These are phyloP conservation scores for Calameuta filiformis DNA, from an alignment of 2,888 invertebrate genomes.

Conservation along the genomic window DNA sequence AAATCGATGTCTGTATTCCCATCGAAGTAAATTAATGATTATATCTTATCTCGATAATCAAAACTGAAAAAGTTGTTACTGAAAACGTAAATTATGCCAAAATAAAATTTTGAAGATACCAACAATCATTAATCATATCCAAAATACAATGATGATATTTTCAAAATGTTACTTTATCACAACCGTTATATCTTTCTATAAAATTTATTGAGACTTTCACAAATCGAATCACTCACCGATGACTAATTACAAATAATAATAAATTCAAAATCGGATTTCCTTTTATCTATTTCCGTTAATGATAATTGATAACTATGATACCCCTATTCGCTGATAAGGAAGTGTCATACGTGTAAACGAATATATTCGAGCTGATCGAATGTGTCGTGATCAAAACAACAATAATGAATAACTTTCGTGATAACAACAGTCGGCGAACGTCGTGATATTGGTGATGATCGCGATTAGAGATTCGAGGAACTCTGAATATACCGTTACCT, in stretches of 20 bases:
- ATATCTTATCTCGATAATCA: no score
- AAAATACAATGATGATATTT: no score
- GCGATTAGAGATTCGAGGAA: not conserved
- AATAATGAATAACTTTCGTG: not conserved
- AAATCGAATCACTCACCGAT: not conserved
- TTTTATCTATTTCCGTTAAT: not conserved
- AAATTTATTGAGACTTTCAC: no score
- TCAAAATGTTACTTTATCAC: no score
- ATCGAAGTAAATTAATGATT: no score
- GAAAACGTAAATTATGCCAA: no score
- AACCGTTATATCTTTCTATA: no score
- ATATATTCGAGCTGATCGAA: not conserved
- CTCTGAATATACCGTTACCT: not conserved
- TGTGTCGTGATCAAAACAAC: not conserved
- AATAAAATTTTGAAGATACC: no score
- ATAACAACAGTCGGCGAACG: not conserved
- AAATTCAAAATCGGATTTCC: not conserved
- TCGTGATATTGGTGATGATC: not conserved
- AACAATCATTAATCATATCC: no score
- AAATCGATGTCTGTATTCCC: no score
- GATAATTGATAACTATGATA: not conserved
- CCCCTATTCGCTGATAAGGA: not conserved
- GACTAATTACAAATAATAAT: not conserved
- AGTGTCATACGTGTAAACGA: not conserved
- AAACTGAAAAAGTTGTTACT: no score